Evolutionary conservation across 2,797 vertebrate genomes (phyloP).

Genomic region (Sorex maritimensis): DNA sequence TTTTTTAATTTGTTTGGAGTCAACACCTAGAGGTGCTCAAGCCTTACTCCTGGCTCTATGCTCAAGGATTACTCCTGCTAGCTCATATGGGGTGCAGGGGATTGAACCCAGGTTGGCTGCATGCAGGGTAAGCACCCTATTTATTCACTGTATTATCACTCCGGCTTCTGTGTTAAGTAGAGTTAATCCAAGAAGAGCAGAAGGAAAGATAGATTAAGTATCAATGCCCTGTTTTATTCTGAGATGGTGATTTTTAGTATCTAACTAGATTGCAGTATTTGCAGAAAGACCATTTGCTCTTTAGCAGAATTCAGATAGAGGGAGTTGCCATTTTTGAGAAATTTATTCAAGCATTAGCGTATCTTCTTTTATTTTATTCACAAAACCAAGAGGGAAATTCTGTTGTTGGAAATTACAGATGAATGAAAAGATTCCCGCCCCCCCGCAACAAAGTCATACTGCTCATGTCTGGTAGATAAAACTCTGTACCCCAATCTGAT

Average conservation of each 20-base stretch:
- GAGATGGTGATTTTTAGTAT: not conserved
- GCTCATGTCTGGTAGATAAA: not conserved
- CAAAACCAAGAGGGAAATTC: not conserved
- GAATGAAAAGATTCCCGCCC: constrained; percentile 21
- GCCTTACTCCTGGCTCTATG: too few relatives aligned
- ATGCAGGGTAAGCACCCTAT: too few relatives aligned
- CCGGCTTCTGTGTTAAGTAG: not conserved
- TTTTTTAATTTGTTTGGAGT: too few relatives aligned
- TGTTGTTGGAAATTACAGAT: constrained; percentile 35
- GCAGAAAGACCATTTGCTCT: constrained; percentile 26
- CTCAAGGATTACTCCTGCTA: too few relatives aligned
- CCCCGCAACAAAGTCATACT: not conserved
- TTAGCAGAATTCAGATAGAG: not conserved
- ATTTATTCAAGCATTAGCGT: not conserved
- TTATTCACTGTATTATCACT: too few relatives aligned
- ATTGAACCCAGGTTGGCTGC: too few relatives aligned
- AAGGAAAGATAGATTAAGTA: not conserved
- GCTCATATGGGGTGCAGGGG: too few relatives aligned
- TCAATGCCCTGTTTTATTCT: not conserved
- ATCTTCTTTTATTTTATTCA: constrained; percentile 17
- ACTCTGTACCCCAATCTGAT: not conserved
- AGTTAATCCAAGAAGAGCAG: not conserved
- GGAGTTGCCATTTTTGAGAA: not conserved
- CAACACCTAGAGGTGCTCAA: too few relatives aligned
- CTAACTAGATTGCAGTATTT: constrained; percentile 23